These are phyloP conservation scores for Arnoldichthys spilopterus DNA, from an alignment of 2,797 vertebrate genomes.

Conservation along the genomic window DNA sequence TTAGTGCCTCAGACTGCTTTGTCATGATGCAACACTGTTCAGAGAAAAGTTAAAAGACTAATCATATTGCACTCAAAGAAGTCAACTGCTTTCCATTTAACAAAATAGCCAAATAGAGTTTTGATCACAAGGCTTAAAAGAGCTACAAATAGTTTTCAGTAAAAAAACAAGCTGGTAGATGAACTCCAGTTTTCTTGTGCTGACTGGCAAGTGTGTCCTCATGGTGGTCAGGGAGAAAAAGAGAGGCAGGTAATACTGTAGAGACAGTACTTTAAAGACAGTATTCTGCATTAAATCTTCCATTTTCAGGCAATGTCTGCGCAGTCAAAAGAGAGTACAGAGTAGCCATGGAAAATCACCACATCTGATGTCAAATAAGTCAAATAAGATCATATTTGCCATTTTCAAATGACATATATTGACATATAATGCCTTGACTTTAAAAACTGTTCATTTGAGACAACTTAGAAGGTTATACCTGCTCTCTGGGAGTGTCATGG, in stretches of 20 bases:
- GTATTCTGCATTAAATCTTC: constrained; percentile 28
- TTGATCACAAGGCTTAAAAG: constrained; percentile 17
- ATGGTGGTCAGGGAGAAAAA: constrained; percentile 1
- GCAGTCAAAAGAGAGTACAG: constrained; percentile 44
- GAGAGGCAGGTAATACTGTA: constrained; percentile 11
- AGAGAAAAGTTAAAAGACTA: neutral
- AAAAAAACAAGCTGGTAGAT: constrained; percentile 20
- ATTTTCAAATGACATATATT: constrained; percentile 39
- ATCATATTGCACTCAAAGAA: constrained; percentile 7
- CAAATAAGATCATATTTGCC: constrained; percentile 12
- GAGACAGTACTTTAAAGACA: constrained; percentile 27
- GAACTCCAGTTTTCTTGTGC: constrained; percentile 4
- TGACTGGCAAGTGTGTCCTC: constrained; percentile 7
- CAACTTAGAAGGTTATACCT: constrained; percentile 29
- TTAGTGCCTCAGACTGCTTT: constrained; percentile 1
- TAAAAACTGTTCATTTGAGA: constrained; percentile 21
- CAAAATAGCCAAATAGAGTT: constrained; percentile 10
- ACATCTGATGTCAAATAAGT: constrained; percentile 27
- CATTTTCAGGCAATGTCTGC: constrained; percentile 19
- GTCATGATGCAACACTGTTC: neutral
- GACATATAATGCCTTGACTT: constrained; percentile 29
- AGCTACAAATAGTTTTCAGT: constrained; percentile 30
- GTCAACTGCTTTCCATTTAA: constrained; percentile 27
- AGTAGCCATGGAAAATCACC: neutral
- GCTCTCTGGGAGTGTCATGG: constrained; percentile 27